These are phyloP conservation scores for Antechinus flavipes DNA, from an alignment of 2,113 vertebrate genomes.

Conservation along the genomic window DNA sequence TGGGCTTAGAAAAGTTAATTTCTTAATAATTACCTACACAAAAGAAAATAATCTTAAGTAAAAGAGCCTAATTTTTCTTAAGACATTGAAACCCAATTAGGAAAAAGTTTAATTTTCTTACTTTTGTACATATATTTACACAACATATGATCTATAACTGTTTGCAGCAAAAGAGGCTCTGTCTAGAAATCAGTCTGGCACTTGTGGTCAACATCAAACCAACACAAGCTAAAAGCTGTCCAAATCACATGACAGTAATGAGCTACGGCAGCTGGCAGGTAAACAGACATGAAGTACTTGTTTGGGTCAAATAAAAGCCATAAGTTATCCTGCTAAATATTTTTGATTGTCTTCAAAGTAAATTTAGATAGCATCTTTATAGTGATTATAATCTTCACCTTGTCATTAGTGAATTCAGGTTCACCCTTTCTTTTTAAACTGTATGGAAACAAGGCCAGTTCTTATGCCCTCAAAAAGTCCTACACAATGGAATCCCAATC, in stretches of 20 bases:
- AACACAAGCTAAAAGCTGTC: conserved; percentile 88
- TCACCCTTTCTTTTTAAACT: conserved; percentile 68
- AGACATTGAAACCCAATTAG: conserved; percentile 77
- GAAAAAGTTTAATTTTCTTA: conserved; percentile 68
- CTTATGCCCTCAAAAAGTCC: conserved; percentile 76
- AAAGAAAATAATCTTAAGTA: conserved; percentile 73
- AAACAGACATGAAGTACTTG: conserved; percentile 84
- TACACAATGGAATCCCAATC: conserved; percentile 96
- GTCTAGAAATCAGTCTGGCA: conserved; percentile 87
- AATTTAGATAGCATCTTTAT: conserved; percentile 82
- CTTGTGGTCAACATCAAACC: conserved; percentile 88
- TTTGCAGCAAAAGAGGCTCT: conserved; percentile 81
- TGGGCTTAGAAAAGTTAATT: conserved; percentile 62
- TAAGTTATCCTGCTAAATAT: conserved; percentile 88
- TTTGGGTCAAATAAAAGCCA: conserved; percentile 86
- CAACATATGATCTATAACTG: conserved; percentile 76
- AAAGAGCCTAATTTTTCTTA: conserved; percentile 75
- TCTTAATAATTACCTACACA: conserved; percentile 62
- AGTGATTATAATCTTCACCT: conserved; percentile 71
- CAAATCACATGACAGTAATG: conserved; percentile 89
- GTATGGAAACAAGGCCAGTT: conserved; percentile 69
- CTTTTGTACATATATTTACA: conserved; percentile 79
- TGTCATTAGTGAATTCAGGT: conserved; percentile 75
- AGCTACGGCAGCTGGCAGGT: conserved; percentile 84
- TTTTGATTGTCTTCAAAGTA: conserved; percentile 94